Percentiles rank a stretch among this genome's conserved stretches.
phyloP scores from a whole-genome alignment of 1,140 invertebrate species.

The Bombus soroeensis region DNA sequence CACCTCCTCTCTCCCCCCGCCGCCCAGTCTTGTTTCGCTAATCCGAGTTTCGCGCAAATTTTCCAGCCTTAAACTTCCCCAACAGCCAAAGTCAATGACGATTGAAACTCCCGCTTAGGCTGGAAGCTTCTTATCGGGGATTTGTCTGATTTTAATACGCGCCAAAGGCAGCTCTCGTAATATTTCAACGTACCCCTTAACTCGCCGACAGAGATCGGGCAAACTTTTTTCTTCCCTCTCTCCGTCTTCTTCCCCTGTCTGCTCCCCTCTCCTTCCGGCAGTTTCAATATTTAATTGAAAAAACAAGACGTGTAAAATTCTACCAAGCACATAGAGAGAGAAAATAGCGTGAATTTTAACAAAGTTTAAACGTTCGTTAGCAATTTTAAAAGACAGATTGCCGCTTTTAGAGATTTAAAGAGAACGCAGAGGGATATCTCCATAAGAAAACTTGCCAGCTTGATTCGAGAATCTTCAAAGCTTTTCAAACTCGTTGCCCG shows the following conservation, averaged over 20 bases:
- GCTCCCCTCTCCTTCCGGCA: neutral
- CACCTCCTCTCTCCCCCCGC: neutral
- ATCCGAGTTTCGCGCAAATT: constrained; percentile 59
- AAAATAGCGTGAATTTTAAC: neutral
- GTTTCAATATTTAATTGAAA: neutral
- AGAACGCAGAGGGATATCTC: neutral
- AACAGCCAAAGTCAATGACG: constrained; percentile 61
- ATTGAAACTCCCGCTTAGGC: constrained; percentile 60
- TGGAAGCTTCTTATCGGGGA: constrained; percentile 63
- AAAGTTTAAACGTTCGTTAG: neutral
- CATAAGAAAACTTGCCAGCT: neutral
- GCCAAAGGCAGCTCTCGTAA: constrained; percentile 50
- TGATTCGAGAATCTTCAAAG: neutral
- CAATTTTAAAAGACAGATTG: constrained; percentile 17
- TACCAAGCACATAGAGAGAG: neutral
- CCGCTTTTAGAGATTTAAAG: constrained; percentile 11
- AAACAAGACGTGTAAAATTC: neutral
- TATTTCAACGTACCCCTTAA: constrained; percentile 57
- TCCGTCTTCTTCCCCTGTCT: neutral
- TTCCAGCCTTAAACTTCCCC: constrained; percentile 55
- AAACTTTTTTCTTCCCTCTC: constrained; percentile 25
- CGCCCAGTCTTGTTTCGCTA: constrained; percentile 26
- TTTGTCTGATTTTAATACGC: constrained; percentile 66
- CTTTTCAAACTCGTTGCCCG: neutral
- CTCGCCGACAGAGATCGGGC: constrained; percentile 11